Conservation (phyloP, 2,797 vertebrate genomes). For the Craterocephalus amniculus region DNA sequence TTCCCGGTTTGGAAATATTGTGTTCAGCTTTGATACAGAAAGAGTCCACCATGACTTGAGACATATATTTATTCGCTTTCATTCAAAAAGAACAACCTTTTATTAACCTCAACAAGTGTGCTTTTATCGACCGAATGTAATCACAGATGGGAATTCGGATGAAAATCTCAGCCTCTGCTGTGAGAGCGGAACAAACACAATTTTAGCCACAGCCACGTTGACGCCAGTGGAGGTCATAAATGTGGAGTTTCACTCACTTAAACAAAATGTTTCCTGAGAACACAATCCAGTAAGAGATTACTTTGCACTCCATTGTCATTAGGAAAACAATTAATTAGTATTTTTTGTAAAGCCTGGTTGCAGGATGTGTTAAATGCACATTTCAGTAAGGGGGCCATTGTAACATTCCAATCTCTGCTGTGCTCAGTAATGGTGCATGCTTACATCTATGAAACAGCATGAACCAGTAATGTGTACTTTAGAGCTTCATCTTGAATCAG, state of each 20-base stretch:
- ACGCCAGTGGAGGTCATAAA: constrained; percentile 19
- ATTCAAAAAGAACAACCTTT: constrained; percentile 17
- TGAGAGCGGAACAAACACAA: constrained; percentile 12
- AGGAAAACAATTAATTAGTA: constrained; percentile 26
- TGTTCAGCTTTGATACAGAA: constrained; percentile 4
- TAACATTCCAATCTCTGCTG: constrained; percentile 16
- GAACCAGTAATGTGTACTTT: neutral
- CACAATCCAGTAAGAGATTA: constrained; percentile 20
- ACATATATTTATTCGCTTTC: constrained; percentile 24
- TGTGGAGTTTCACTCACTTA: constrained; percentile 7
- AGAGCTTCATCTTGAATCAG: constrained; percentile 24
- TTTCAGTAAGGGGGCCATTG: constrained; percentile 33
- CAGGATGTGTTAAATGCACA: constrained; percentile 16
- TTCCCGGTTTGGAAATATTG: constrained; percentile 5
- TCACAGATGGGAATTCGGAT: constrained; percentile 29
- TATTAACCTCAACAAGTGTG: constrained; percentile 24
- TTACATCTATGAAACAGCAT: constrained; percentile 19
- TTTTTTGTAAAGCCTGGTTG: constrained; percentile 12
- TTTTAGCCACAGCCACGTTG: neutral
- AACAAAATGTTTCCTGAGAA: constrained; percentile 14
- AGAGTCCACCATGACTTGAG: constrained; percentile 2
- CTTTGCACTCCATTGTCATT: constrained; percentile 20
- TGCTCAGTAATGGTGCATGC: constrained; percentile 10
- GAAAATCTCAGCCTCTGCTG: constrained; percentile 12
- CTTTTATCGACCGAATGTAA: constrained; percentile 21